phyloP scores from a whole-genome alignment of 1,140 invertebrate genomes.

The Zeugodacus cucurbitae region DNA sequence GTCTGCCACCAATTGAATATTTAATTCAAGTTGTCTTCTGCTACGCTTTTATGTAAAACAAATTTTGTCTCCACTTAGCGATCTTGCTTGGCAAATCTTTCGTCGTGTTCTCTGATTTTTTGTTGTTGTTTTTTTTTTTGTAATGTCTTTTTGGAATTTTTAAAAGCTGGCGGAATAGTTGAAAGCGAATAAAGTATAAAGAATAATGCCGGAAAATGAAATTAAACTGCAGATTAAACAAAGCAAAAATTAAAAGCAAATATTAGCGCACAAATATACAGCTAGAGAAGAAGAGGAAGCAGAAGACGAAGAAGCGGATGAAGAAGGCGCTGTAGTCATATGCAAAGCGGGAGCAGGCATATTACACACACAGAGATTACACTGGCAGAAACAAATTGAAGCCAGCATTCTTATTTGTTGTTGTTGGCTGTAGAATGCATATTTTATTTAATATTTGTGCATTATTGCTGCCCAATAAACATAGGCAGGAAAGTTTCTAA shows the following conservation, averaged over 20 bases:
- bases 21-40: slow-evolving; percentile 19
- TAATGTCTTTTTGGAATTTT: background rate
- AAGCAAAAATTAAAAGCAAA: slow-evolving; percentile 41
- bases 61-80: background rate
- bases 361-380: background rate
- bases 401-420: background rate
- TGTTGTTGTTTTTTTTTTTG: background rate
- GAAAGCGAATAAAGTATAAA: slow-evolving; percentile 12
- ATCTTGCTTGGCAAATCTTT: background rate
- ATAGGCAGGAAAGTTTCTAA: too few species aligned
- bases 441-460: too few species aligned
- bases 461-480: too few species aligned
- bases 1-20: slow-evolving; percentile 11
- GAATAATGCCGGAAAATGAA: slow-evolving; percentile 29
- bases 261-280: slow-evolving; percentile 19
- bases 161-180: slow-evolving; percentile 18
- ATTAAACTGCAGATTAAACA: slow-evolving; percentile 41
- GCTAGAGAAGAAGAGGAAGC: background rate
- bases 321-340: background rate
- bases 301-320: background rate
- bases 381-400: background rate
- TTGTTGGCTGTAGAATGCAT: background rate
- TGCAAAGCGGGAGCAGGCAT: background rate
- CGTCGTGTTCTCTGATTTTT: background rate
- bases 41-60: background rate